Conservation (phyloP, 2,888 invertebrate species). For the Himalopsyche kuldschensis region DNA sequence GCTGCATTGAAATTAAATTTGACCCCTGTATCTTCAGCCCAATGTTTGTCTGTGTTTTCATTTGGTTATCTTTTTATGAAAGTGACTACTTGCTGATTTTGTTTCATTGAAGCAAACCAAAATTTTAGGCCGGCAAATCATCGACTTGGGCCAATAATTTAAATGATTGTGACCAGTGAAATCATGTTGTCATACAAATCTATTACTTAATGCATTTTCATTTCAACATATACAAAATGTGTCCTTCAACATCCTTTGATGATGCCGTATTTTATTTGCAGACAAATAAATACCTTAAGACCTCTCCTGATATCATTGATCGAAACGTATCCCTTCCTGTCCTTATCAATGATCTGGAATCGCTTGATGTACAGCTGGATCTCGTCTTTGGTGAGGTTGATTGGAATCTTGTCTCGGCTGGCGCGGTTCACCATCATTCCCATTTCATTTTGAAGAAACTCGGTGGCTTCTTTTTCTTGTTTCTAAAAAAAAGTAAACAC, state of each 20-base stretch:
- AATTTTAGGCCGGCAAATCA: too few relatives aligned
- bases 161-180: too few relatives aligned
- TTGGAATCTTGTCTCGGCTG: conserved; percentile 83
- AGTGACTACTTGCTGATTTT: too few relatives aligned
- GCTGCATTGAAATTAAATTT: too few relatives aligned
- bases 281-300: conserved; percentile 75
- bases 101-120: too few relatives aligned
- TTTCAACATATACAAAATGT: too few relatives aligned
- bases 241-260: neutral
- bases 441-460: conserved; percentile 95
- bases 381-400: conserved; percentile 92
- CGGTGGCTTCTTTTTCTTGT: conserved; percentile 78
- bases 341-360: conserved; percentile 94
- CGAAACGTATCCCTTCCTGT: conserved; percentile 96
- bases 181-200: too few relatives aligned
- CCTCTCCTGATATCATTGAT: conserved; percentile 95
- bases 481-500: conserved; percentile 55
- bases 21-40: too few relatives aligned
- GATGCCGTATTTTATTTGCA: neutral
- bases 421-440: conserved; percentile 90
- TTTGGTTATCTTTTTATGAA: too few relatives aligned
- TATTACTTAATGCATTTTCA: too few relatives aligned
- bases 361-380: conserved; percentile 91
- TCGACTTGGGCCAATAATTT: too few relatives aligned
- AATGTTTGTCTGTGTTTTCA: too few relatives aligned